Evolutionary conservation across 2,888 invertebrate species (phyloP).

Genomic region (Chrysopilus asiliformis): DNA sequence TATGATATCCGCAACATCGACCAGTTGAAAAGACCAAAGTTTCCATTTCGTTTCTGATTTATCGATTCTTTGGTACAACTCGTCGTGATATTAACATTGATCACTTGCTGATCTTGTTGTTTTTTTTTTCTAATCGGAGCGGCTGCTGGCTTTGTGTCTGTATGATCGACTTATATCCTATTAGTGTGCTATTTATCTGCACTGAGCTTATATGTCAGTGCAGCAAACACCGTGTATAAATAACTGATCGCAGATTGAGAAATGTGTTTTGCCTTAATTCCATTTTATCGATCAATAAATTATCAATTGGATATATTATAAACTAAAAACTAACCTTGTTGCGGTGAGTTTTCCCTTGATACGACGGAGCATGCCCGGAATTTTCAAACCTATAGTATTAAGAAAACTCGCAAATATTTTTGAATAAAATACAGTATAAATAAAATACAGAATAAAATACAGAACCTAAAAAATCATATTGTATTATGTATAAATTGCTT

Average conservation of each 20-base stretch:
- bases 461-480: too few relatives aligned
- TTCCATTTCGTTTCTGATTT: slow-evolving; percentile 11
- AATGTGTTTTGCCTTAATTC: slow-evolving; percentile 14
- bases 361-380: too few relatives aligned
- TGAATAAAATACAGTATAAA: too few relatives aligned
- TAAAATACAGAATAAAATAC: too few relatives aligned
- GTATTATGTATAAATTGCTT: too few relatives aligned
- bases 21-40: slow-evolving; percentile 5
- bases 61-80: slow-evolving; percentile 7
- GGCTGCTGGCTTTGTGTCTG: slow-evolving; percentile 5
- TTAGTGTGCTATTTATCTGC: too few relatives aligned
- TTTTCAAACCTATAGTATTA: too few relatives aligned
- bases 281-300: slow-evolving; percentile 13
- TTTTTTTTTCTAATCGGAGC: slow-evolving; percentile 3
- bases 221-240: slow-evolving; percentile 12
- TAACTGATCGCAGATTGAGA: slow-evolving; percentile 10
- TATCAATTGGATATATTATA: slow-evolving; percentile 13
- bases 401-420: too few relatives aligned
- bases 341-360: too few relatives aligned
- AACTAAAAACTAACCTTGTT: too few relatives aligned
- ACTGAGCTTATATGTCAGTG: slow-evolving; percentile 12
- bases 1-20: neutral
- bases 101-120: slow-evolving; percentile 7
- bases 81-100: slow-evolving; percentile 13
- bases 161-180: too few relatives aligned